Base-by-base conservation (phyloP, 2,888 invertebrate species). In the Drosophila demipolita region DNA sequence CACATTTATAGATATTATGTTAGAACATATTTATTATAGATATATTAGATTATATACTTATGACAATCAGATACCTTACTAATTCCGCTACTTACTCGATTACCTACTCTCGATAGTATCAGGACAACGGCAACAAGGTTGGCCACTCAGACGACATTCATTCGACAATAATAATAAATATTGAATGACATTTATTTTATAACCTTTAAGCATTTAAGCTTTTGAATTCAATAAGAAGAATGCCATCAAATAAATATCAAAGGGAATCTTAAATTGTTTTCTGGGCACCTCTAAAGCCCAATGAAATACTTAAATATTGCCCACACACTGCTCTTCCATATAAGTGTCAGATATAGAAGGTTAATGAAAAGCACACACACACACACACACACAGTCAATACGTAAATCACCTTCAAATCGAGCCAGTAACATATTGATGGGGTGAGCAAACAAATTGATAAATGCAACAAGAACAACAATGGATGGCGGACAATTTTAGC, bases 391-490 rank as follows among this genome's bases (percentile, higher is more conserved):
- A 63, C 23, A 48, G 17, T 33, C 38, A 53, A 32, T 20, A 7
- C 12, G 12, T 11, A 55, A 55, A 35, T 38, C 54, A 67, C 45
- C 45, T 50, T 63, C 8, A 75, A 62, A 60, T 65, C 61, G 55
- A 52, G 48, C 40, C 42, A 29, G 58, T 62, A 72, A 78, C 70
- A 84, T 83, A 78, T 79, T 76, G 82, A 84, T 82, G 73, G 72
- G 86, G 23, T 73, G 88, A 75, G 87, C 78, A 88, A 88, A 86
- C 89, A 83, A 83, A 83, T 83, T 88, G 83, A 77, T 83, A 71
- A 83, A 73, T 87, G 83, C 80, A 82, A 75, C 66, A 78, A 60
- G 52, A 72, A 57, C 66, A 76, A 58, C 55, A 59, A n/a, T 11
- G 29, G 49, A 54, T 42, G 38, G 54, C 36, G 32, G 35, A 38